These are phyloP conservation scores for Danio jaintianensis DNA, from an alignment of 2,797 vertebrate species.

Conservation along the genomic window DNA sequence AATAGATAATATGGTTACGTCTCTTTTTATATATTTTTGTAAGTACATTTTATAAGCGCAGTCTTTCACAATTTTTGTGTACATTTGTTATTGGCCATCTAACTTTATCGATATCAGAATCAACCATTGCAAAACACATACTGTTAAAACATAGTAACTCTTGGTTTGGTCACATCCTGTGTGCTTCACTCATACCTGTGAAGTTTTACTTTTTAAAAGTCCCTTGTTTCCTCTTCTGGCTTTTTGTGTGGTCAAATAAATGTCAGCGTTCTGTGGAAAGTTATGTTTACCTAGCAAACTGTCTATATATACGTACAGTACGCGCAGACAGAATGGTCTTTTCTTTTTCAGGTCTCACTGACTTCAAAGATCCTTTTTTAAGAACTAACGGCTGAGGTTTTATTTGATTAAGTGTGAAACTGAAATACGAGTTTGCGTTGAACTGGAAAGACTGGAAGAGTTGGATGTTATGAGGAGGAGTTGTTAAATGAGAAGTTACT, in stretches of 20 bases:
- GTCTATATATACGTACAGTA: not conserved
- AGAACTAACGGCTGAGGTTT: conserved; percentile 41
- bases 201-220: conserved; percentile 37
- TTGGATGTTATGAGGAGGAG: conserved; percentile 29
- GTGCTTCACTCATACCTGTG: not conserved
- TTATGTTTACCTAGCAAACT: conserved; percentile 33
- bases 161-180: conserved; percentile 17
- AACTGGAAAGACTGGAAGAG: conserved; percentile 57
- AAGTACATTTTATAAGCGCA: not conserved
- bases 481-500: conserved; percentile 33
- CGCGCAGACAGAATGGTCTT: not conserved
- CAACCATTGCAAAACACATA: not conserved
- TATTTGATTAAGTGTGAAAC: conserved; percentile 45
- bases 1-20: too few relatives aligned
- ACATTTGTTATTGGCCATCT: not conserved
- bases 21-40: too few relatives aligned
- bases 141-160: conserved; percentile 2
- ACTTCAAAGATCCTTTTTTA: conserved; percentile 39
- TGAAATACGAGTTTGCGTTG: conserved; percentile 15
- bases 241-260: conserved; percentile 20
- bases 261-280: conserved; percentile 36
- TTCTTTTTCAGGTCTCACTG: too few relatives aligned
- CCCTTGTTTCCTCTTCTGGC: conserved; percentile 2
- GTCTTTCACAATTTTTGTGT: not conserved
- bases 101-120: not conserved